A percentile compares a stretch with the other conserved stretches of the same genome.
Evolutionary conservation across 2,888 invertebrate genomes (phyloP).

Genomic region (Chrysina gloriosa): DNA sequence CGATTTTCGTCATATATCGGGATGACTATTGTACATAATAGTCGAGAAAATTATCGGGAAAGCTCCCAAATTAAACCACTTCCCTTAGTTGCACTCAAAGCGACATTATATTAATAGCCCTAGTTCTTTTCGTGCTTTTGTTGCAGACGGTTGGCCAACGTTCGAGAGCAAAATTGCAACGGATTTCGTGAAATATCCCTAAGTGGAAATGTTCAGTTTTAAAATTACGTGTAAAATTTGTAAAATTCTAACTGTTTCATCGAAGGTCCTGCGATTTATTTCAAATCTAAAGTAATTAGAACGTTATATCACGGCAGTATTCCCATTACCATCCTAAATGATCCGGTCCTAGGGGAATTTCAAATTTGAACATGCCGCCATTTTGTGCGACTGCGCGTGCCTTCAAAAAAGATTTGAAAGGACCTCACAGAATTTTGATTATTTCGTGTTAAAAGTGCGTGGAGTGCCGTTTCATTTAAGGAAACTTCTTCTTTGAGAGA

Average conservation of each 20-base stretch:
- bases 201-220: not conserved
- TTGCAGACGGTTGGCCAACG: not conserved
- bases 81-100: slow-evolving; percentile 39
- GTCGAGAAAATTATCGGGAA: slow-evolving; percentile 44
- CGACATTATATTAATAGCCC: slow-evolving; percentile 36
- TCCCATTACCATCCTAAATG: too few species aligned
- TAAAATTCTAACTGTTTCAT: not conserved
- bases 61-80: slow-evolving; percentile 45
- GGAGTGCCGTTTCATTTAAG: too few species aligned
- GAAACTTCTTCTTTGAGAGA: too few species aligned
- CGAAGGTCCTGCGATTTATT: too few species aligned
- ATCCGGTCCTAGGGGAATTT: too few species aligned
- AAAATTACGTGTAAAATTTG: not conserved
- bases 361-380: too few species aligned
- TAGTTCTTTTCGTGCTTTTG: slow-evolving; percentile 42
- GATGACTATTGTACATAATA: slow-evolving; percentile 38
- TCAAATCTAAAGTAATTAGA: too few species aligned
- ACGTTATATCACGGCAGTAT: too few species aligned
- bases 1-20: slow-evolving; percentile 36
- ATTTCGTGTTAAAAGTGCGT: too few species aligned
- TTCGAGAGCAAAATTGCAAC: not conserved
- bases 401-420: too few species aligned
- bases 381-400: too few species aligned
- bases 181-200: slow-evolving; percentile 21
- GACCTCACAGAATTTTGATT: too few species aligned